Base-by-base conservation (phyloP, 2,797 vertebrate species). In the Hephaestus fuliginosus region DNA sequence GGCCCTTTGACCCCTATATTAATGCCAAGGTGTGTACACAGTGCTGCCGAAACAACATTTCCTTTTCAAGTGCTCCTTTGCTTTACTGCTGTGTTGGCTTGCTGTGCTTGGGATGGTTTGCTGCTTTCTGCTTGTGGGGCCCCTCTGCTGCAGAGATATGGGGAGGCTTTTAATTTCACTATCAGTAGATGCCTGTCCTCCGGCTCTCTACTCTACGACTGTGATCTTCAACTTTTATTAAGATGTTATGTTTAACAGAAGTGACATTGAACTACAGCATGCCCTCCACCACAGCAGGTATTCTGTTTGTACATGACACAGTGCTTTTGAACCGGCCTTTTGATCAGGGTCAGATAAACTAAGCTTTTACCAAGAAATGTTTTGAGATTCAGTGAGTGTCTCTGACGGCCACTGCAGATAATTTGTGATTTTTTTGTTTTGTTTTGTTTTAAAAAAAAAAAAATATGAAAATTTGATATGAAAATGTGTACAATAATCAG, bases 1-100 rank as follows among this genome's bases (percentile, higher is more conserved):
- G 98, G 96, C 98, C 98, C 93, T 99, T 99, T 99, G 98, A 99
- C 95, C 98, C 98, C 93, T 99, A 99, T 99, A 98, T 99, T 97
- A 99, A 99, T 96, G 97, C 98, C 96, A 99, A 99, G 98, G 98
- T 99, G 98, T 99, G 98, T 99, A 99, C 97, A 93, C 92, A 74
- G 88, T 78, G 91, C 92, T 93, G 89, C 86, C 6, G 25, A 85
- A 86, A 84, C 74, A 44, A 70, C 66, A 43, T 60, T 83, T 90
- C 77, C 69, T 85, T 76, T 84, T 82, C 25, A 84, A 83, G 72
- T 67, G 75, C 85, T 74, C 68, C 84, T 86, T 76, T 89, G 69
- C 89, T 91, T 81, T 90, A 41, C 61, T 66, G 84, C 84, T 91
- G 67, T 85, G 78, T 84, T 75, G 78, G 61, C 80, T 89, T 82